These are phyloP conservation scores for Papilio elwesi DNA, from an alignment of 2,888 invertebrate species.

Conservation along the genomic window DNA sequence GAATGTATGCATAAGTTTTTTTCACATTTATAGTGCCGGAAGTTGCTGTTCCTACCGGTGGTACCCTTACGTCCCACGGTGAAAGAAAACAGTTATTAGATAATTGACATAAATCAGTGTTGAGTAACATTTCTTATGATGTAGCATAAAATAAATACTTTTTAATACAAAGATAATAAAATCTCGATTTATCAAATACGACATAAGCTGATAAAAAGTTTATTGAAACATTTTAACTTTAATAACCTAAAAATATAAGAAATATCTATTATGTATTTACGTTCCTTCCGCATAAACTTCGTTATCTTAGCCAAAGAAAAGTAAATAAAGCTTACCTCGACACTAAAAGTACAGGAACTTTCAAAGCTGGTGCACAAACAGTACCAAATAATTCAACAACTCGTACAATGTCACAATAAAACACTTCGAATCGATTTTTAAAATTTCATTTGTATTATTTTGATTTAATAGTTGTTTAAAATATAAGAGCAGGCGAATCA, in stretches of 20 bases:
- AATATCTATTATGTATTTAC: not conserved
- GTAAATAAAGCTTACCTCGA: slow-evolving; percentile 44
- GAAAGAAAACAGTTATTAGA: slow-evolving; percentile 35
- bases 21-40: slow-evolving; percentile 25
- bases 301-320: slow-evolving; percentile 32
- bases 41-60: slow-evolving; percentile 33
- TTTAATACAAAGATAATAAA: too few species aligned
- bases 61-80: slow-evolving; percentile 36
- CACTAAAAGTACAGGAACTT: slow-evolving; percentile 30
- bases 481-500: slow-evolving; percentile 68
- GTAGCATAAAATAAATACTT: not conserved
- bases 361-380: slow-evolving; percentile 31
- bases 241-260: not conserved
- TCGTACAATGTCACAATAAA: slow-evolving; percentile 49
- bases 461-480: slow-evolving; percentile 69
- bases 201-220: not conserved
- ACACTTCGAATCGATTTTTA: slow-evolving; percentile 51
- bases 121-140: not conserved
- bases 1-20: slow-evolving; percentile 26
- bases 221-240: not conserved
- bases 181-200: not conserved
- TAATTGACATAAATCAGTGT: slow-evolving; percentile 29
- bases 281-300: not conserved
- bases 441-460: slow-evolving; percentile 54
- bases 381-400: slow-evolving; percentile 43